Conservation (phyloP, 2,888 invertebrate species). For the Erpobdella octoculata region DNA sequence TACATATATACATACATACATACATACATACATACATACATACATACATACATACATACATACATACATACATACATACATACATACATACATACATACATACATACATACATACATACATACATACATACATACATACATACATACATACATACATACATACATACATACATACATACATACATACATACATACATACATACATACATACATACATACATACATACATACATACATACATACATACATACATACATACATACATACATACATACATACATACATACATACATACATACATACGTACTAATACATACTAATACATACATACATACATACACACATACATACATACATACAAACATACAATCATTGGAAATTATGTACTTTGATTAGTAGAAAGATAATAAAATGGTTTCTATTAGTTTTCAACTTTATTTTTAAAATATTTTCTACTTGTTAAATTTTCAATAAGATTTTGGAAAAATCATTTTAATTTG, state of each 20-base stretch:
- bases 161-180: neutral
- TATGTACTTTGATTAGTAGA: too few relatives aligned
- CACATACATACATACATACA: conserved; percentile 1
- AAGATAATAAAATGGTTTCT: too few relatives aligned
- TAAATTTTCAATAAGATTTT: too few relatives aligned
- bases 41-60: neutral
- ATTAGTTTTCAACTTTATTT: too few relatives aligned
- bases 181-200: neutral
- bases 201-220: neutral
- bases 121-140: neutral
- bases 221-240: neutral
- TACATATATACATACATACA: neutral
- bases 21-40: neutral
- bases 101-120: neutral
- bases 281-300: neutral
- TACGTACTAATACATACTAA: neutral
- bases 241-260: neutral
- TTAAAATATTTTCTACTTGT: too few relatives aligned
- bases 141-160: neutral
- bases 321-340: neutral
- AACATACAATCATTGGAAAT: neutral
- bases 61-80: neutral
- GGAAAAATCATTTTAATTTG: too few relatives aligned
- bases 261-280: neutral
- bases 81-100: neutral